phyloP scores from a whole-genome alignment of 2,888 invertebrate species.

The Peribatodes rhomboidaria region DNA sequence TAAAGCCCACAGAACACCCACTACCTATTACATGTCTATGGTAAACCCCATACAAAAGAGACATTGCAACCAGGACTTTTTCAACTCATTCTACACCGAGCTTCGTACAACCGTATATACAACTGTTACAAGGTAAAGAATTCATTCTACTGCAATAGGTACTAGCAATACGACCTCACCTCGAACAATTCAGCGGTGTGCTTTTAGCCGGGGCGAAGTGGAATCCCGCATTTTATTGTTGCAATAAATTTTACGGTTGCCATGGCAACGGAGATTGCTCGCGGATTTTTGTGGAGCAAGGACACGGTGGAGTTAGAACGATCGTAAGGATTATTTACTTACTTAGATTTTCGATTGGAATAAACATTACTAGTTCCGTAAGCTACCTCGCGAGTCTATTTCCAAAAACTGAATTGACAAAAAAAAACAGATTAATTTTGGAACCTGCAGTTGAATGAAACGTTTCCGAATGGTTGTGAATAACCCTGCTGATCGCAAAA shows the following conservation, averaged over 20 bases:
- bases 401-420: too few species aligned
- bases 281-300: constrained; percentile 77
- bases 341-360: too few species aligned
- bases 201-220: constrained; percentile 71
- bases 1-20: too few species aligned
- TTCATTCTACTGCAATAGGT: constrained; percentile 37
- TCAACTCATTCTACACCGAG: constrained; percentile 21
- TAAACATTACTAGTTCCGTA: too few species aligned
- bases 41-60: too few species aligned
- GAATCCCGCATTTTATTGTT: constrained; percentile 83
- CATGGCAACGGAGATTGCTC: constrained; percentile 78
- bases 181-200: constrained; percentile 59
- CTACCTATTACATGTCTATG: too few species aligned
- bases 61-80: constrained; percentile 5
- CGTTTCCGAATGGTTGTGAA: too few species aligned
- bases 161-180: constrained; percentile 48
- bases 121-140: constrained; percentile 38
- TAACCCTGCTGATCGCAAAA: too few species aligned
- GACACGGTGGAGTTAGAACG: constrained; percentile 37
- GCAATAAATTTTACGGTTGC: constrained; percentile 80
- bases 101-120: constrained; percentile 1
- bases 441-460: too few species aligned
- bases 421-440: too few species aligned
- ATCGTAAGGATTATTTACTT: not conserved
- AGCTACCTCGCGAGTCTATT: too few species aligned